Conservation (phyloP, 2,113 vertebrate species). For the Thymallus thymallus region DNA sequence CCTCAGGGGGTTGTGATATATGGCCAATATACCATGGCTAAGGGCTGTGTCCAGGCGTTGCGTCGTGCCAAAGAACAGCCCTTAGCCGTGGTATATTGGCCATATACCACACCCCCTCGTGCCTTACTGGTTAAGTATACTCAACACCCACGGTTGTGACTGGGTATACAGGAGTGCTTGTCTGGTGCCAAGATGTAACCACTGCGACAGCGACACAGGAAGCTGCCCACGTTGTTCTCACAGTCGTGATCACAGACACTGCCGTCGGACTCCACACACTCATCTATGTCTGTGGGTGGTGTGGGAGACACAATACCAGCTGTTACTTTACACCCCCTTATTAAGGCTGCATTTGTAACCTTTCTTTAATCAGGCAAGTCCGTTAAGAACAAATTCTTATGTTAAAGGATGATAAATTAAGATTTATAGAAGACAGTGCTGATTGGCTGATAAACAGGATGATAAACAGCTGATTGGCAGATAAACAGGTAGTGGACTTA, state of each 20-base stretch:
- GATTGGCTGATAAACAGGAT: background rate
- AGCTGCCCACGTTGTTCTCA: slow-evolving; percentile 75
- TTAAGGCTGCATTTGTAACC: background rate
- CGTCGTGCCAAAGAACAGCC: no score
- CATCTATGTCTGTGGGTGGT: slow-evolving; percentile 69
- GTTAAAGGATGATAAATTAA: background rate
- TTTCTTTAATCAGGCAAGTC: no score
- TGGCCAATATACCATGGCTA: no score
- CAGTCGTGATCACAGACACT: slow-evolving; percentile 72
- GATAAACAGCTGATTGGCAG: background rate
- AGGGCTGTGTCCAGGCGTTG: no score
- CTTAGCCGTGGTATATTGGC: no score
- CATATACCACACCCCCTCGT: no score
- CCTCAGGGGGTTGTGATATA: no score
- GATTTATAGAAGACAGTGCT: background rate
- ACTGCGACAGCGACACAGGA: slow-evolving; percentile 66
- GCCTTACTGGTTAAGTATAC: no score
- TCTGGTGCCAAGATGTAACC: slow-evolving; percentile 69
- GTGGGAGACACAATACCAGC: background rate
- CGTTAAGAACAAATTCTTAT: no score
- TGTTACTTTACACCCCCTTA: background rate
- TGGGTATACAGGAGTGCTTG: slow-evolving; percentile 66
- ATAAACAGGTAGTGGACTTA: slow-evolving; percentile 42
- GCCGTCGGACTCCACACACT: slow-evolving; percentile 64
- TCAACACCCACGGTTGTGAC: slow-evolving; percentile 67